Evolutionary conservation across 1,140 invertebrate genomes (phyloP), one percentile per base, ranked within the genome.

Genomic region (Drosophila ambigua): DNA sequence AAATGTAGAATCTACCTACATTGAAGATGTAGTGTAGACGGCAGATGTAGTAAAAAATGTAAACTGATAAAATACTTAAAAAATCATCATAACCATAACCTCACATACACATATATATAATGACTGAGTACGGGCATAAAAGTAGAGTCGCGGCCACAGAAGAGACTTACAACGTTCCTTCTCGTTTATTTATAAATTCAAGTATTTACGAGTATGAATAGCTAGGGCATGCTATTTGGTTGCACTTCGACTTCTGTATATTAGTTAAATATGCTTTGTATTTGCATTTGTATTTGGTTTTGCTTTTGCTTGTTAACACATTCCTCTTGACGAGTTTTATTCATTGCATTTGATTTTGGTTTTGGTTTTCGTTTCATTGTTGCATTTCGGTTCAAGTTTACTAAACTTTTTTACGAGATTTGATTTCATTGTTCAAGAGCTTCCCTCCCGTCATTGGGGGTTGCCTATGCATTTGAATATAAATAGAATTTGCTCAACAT

Each of bases 321-420:
- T 88, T 88, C 84, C 83, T 88, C 83, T 88, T 88, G 83, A 88
- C 83, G 83, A 88, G 83, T 88, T 83, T 76, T 73, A 83, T 84
- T 84, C 77, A 83, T 84, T 80, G 77, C 77, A 82, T 83, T 82
- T 72, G 74, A 60, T 64, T 87, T 87, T 59, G 44, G 28, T 68
- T 63, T 73, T 44, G 24, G 15, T 81, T 52, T 55, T 49, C 28
- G 6, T 49, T 68, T 72, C 20, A 23, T 41, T 66, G 45, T 58
- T 43, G 39, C 41, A 48, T 62, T 45, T 60, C 49, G 69, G 48
- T 64, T 71, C 20, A 41, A 60, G 39, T 55, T 60, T 44, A 31
- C 53, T 76, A 65, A 58, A 62, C 65, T 48, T 52, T 67, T 62
- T 55, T 55, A 62, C 48, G 72, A 44, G 45, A 59, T 63, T 66